Evolutionary conservation across 2,888 invertebrate species (phyloP).

Genomic region (Dinocampus coccinellae): DNA sequence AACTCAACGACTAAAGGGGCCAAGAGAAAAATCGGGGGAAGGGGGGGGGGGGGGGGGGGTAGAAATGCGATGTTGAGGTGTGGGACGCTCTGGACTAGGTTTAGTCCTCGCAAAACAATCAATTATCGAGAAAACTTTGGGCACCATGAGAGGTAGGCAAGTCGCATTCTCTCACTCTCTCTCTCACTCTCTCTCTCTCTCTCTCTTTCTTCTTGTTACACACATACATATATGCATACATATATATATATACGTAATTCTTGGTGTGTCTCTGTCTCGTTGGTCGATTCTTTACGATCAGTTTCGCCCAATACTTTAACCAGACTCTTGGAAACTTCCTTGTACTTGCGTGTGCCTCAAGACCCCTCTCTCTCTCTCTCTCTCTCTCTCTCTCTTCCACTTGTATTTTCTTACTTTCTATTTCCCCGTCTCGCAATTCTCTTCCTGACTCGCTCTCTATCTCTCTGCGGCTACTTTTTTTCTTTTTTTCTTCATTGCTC

Average conservation of each 20-base stretch:
- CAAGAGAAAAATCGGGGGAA: background rate
- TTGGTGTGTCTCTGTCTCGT: constrained; percentile 25
- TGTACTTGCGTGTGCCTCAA: constrained; percentile 47
- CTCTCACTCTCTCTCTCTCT: constrained; percentile 20
- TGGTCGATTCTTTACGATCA: constrained; percentile 58
- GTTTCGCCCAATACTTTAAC: constrained; percentile 58
- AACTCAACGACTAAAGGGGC: background rate
- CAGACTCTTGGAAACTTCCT: constrained; percentile 56
- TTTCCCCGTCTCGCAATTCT: constrained; percentile 31
- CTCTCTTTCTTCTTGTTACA: constrained; percentile 10
- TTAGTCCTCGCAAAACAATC: constrained; percentile 61
- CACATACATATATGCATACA: constrained; percentile 1
- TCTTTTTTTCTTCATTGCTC: constrained; percentile 39
- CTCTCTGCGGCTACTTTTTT: background rate
- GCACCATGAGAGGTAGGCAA: constrained; percentile 46
- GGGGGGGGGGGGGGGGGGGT: background rate
- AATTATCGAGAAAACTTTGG: constrained; percentile 62
- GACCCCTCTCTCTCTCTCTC: constrained; percentile 19
- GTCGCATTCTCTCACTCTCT: constrained; percentile 32
- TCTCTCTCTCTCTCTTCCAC: constrained; percentile 18
- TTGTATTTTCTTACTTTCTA: too few relatives aligned
- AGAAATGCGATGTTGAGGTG: constrained; percentile 14
- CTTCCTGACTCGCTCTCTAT: background rate
- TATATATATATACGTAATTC: background rate
- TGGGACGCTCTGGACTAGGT: constrained; percentile 28